phyloP scores from a whole-genome alignment of 1,140 invertebrate genomes.

The Paraescarpia echinospica region DNA sequence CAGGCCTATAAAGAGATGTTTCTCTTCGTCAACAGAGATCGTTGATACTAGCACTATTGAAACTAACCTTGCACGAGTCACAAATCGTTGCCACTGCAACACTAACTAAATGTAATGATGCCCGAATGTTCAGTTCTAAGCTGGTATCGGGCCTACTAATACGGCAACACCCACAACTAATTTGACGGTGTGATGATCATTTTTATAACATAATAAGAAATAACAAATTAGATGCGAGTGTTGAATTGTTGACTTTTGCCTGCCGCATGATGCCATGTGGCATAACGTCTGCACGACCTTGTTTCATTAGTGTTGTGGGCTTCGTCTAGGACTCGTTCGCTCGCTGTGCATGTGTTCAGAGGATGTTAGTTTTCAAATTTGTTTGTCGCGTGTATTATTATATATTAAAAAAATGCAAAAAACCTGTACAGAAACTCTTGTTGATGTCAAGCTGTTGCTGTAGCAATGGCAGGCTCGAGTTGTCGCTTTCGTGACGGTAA shows the following conservation, averaged over 20 bases:
- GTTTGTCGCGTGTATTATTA: conserved; percentile 1
- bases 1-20: not conserved
- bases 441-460: not conserved
- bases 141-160: not conserved
- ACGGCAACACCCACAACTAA: not conserved
- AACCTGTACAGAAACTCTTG: not conserved
- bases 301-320: not conserved
- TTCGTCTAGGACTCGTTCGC: not conserved
- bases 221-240: not conserved
- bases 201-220: not conserved
- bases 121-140: not conserved
- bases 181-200: not conserved
- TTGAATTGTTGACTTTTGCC: not conserved
- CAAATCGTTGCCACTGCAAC: not conserved
- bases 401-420: not conserved
- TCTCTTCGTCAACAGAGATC: not conserved
- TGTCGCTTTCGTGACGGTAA: not conserved
- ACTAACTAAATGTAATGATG: not conserved
- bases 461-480: not conserved
- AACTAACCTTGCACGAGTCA: not conserved
- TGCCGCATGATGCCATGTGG: not conserved
- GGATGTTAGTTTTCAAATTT: conserved; percentile 6
- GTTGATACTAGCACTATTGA: not conserved
- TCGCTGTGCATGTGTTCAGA: not conserved
- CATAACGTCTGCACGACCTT: not conserved